Evolutionary conservation across 2,888 invertebrate genomes (phyloP).

Genomic region (Mesopsocus fuscifrons): DNA sequence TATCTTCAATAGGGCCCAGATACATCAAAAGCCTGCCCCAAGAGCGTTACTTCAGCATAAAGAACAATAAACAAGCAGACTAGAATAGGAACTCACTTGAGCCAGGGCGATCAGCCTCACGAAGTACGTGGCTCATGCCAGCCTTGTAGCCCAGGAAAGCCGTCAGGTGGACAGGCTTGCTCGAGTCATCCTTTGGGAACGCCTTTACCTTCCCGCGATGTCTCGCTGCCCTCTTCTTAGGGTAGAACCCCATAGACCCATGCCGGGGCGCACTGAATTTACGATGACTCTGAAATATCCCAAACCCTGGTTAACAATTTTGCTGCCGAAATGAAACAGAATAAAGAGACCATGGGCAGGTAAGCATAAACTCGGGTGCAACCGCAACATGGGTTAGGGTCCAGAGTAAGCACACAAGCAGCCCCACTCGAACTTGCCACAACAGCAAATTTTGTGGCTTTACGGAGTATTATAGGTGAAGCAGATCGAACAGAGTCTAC

Average conservation of each 20-base stretch:
- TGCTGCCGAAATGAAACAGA: neutral
- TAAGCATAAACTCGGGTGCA: too few species aligned
- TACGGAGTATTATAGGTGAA: too few species aligned
- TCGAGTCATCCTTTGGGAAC: constrained; percentile 94
- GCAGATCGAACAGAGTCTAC: too few species aligned
- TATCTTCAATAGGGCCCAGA: too few species aligned
- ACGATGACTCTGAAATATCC: constrained; percentile 87
- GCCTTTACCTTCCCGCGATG: constrained; percentile 99
- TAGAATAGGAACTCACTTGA: constrained; percentile 98
- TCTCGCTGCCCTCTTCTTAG: constrained; percentile 89
- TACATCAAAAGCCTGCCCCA: too few species aligned
- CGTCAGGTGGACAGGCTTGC: constrained; percentile 92
- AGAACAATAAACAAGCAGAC: too few species aligned
- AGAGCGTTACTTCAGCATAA: too few species aligned
- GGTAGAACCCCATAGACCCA: constrained; percentile 99
- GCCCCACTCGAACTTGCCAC: too few species aligned
- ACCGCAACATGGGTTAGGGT: too few species aligned
- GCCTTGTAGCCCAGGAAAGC: constrained; percentile 98
- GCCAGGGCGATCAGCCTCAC: constrained; percentile 96
- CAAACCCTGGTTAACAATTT: constrained; percentile 7
- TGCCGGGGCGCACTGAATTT: constrained; percentile 99
- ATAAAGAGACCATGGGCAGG: neutral
- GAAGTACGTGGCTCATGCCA: constrained; percentile 98
- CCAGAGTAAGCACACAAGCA: too few species aligned
- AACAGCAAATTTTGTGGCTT: too few species aligned